Evolutionary conservation across 2,797 vertebrate species (phyloP).

Genomic region (Rhyacichthys aspro): DNA sequence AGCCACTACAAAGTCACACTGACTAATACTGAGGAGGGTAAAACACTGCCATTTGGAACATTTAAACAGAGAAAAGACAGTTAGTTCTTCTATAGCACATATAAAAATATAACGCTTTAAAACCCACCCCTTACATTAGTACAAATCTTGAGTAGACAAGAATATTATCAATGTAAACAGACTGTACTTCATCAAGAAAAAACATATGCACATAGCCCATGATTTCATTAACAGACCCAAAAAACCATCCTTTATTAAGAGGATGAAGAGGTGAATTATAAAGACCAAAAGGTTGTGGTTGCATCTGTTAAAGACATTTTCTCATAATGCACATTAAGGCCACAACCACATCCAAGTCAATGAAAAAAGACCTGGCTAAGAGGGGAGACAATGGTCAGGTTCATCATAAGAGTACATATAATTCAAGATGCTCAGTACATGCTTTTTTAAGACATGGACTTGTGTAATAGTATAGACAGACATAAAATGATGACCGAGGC

Average conservation of each 20-base stretch:
- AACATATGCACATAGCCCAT: constrained; percentile 46
- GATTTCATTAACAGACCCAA: constrained; percentile 40
- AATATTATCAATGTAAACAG: too few species aligned
- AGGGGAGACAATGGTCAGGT: constrained; percentile 71
- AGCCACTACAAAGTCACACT: too few species aligned
- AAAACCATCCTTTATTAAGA: constrained; percentile 19
- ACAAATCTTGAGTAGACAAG: too few species aligned
- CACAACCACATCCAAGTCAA: constrained; percentile 66
- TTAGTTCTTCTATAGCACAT: too few species aligned
- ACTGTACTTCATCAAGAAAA: constrained; percentile 12
- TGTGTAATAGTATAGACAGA: too few species aligned
- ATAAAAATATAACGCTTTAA: too few species aligned
- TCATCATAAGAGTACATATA: constrained; percentile 70
- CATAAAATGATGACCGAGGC: too few species aligned
- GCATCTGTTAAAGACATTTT: constrained; percentile 78
- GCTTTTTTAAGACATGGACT: too few species aligned
- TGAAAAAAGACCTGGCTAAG: constrained; percentile 70
- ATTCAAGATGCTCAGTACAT: neutral
- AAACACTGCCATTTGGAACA: constrained; percentile 16
- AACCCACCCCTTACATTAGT: too few species aligned
- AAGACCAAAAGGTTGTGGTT: constrained; percentile 66
- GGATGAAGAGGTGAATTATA: constrained; percentile 36
- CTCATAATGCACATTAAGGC: constrained; percentile 75
- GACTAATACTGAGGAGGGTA: too few species aligned
- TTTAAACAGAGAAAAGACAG: constrained; percentile 21